Evolutionary conservation across 2,797 vertebrate species (phyloP).

Genomic region (Brotogeris chrysoptera): DNA sequence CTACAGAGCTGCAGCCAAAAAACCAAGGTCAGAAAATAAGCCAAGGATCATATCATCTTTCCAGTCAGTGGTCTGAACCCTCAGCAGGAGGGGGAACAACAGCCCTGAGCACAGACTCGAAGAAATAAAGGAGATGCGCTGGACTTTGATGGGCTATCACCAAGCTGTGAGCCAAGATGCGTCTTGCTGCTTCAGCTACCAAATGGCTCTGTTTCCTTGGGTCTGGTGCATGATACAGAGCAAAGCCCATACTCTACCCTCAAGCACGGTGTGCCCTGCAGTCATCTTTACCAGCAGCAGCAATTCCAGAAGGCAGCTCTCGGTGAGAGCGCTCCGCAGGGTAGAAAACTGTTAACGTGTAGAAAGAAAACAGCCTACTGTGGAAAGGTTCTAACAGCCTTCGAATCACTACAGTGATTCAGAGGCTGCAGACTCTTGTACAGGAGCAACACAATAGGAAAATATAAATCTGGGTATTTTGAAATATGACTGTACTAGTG

Average conservation of each 20-base stretch:
- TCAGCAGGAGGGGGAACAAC: background rate
- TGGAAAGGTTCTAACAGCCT: background rate
- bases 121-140: background rate
- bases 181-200: background rate
- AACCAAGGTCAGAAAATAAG: background rate
- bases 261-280: background rate
- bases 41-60: background rate
- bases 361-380: background rate
- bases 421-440: background rate
- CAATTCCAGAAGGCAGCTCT: rapidly evolving
- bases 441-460: background rate
- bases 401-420: background rate
- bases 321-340: rapidly evolving
- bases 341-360: background rate
- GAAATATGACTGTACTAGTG: background rate
- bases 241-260: background rate
- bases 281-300: background rate
- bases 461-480: background rate
- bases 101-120: background rate
- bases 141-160: background rate
- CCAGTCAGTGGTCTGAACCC: background rate
- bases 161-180: background rate
- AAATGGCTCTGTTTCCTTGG: background rate
- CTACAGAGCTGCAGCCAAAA: background rate
- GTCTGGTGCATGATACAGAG: background rate